phyloP scores from a whole-genome alignment of 2,113 vertebrate species.

The Thunnus maccoyii region DNA sequence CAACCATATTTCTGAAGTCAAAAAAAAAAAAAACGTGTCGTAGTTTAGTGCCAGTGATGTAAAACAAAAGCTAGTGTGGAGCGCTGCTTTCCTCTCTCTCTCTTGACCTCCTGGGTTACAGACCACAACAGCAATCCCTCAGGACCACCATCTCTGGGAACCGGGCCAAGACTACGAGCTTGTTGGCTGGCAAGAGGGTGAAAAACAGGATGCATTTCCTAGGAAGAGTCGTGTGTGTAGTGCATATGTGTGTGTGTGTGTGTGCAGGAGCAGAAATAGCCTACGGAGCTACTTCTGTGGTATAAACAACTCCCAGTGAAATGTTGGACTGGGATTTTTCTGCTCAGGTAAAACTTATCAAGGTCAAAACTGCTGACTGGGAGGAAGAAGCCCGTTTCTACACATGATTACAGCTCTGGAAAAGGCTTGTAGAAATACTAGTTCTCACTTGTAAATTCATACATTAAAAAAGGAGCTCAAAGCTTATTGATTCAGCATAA shows the following conservation, averaged over 20 bases:
- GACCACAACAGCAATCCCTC: slow-evolving; percentile 33
- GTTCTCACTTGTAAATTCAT: background rate
- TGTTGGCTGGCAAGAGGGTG: background rate
- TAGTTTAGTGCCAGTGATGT: background rate
- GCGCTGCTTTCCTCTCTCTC: background rate
- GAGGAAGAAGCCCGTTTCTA: slow-evolving; percentile 5
- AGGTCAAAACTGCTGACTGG: slow-evolving; percentile 57
- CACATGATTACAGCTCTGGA: background rate
- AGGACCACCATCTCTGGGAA: slow-evolving; percentile 33
- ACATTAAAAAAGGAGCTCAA: background rate
- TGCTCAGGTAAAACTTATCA: slow-evolving; percentile 42
- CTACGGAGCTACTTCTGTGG: slow-evolving; percentile 35
- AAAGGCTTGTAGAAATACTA: background rate
- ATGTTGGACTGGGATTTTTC: slow-evolving; percentile 27
- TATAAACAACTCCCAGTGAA: slow-evolving; percentile 54
- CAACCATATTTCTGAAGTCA: background rate
- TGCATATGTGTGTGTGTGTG: background rate
- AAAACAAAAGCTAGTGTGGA: background rate
- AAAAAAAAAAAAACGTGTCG: background rate
- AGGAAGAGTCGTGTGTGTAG: background rate
- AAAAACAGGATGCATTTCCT: slow-evolving; percentile 10
- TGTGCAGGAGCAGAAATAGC: slow-evolving; percentile 45
- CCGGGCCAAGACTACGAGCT: slow-evolving; percentile 18
- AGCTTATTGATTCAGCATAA: slow-evolving; percentile 8
- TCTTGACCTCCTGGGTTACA: slow-evolving; percentile 17